Conservation (phyloP, 2,888 invertebrate species). For the Cryptops parisi region DNA sequence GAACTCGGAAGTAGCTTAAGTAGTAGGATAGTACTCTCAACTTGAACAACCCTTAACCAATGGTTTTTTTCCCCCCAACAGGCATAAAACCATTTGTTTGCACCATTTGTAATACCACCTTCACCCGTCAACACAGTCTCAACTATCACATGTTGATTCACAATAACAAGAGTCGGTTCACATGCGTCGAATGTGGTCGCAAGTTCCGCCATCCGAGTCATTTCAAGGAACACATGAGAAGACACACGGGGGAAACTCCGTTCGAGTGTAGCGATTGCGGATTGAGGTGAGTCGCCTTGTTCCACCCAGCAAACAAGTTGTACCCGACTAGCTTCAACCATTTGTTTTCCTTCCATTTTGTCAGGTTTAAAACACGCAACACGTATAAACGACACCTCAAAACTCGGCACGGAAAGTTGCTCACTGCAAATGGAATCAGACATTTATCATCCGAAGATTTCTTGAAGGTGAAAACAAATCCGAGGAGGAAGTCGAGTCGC, state of each 20-base stretch:
- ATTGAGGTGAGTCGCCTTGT: constrained; percentile 21
- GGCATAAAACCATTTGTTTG: constrained; percentile 46
- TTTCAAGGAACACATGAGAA: constrained; percentile 41
- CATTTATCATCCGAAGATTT: constrained; percentile 37
- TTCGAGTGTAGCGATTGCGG: constrained; percentile 38
- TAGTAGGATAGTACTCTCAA: too few species aligned
- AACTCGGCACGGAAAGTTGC: constrained; percentile 41
- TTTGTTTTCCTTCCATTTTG: not conserved
- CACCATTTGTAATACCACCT: constrained; percentile 41
- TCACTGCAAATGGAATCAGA: constrained; percentile 39
- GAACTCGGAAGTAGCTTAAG: not conserved
- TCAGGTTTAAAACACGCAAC: constrained; percentile 44
- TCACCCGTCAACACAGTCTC: constrained; percentile 43
- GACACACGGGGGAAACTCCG: constrained; percentile 42
- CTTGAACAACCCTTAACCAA: too few species aligned
- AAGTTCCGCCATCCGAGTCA: constrained; percentile 46
- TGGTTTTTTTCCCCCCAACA: constrained; percentile 18
- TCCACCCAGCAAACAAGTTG: too few species aligned
- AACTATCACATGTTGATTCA: constrained; percentile 48
- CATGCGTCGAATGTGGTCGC: constrained; percentile 42
- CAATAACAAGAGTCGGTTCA: constrained; percentile 43
- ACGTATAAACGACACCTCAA: constrained; percentile 44
- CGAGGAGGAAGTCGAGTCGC: constrained; percentile 17
- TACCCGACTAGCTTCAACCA: not conserved
- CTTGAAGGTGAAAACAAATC: constrained; percentile 31